These are phyloP conservation scores for Conomelus anceps DNA, from an alignment of 2,888 invertebrate genomes.

Conservation along the genomic window DNA sequence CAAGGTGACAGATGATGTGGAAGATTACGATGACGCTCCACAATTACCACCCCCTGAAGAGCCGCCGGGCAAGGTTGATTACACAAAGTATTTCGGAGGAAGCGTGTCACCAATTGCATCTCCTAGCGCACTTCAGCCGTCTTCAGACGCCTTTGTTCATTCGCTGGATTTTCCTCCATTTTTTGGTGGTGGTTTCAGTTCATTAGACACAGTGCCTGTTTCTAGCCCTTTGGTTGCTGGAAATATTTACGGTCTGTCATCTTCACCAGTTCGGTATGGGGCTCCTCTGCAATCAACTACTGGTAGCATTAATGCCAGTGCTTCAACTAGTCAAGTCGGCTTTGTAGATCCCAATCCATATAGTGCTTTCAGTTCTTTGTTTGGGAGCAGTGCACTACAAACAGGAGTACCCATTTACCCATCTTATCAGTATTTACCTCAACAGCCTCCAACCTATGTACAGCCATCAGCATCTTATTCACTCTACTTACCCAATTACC, in stretches of 20 bases:
- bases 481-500: constrained; percentile 15
- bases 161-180: constrained; percentile 20
- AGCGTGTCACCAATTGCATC: background rate
- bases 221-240: background rate
- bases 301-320: background rate
- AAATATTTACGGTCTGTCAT: background rate
- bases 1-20: constrained; percentile 20
- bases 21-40: constrained; percentile 25
- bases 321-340: constrained; percentile 7
- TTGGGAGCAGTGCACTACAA: background rate
- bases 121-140: background rate
- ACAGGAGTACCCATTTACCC: background rate
- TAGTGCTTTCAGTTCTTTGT: constrained; percentile 14
- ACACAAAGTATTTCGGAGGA: constrained; percentile 20
- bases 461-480: background rate
- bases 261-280: background rate
- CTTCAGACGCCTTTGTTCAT: constrained; percentile 18
- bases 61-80: constrained; percentile 18
- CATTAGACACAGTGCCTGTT: background rate
- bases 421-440: background rate
- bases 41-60: constrained; percentile 23
- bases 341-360: constrained; percentile 17
- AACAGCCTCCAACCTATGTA: background rate
- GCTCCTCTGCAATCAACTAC: background rate
- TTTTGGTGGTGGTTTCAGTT: constrained; percentile 9